Base-by-base conservation (phyloP, 2,113 vertebrate genomes). In the Fulica atra region DNA sequence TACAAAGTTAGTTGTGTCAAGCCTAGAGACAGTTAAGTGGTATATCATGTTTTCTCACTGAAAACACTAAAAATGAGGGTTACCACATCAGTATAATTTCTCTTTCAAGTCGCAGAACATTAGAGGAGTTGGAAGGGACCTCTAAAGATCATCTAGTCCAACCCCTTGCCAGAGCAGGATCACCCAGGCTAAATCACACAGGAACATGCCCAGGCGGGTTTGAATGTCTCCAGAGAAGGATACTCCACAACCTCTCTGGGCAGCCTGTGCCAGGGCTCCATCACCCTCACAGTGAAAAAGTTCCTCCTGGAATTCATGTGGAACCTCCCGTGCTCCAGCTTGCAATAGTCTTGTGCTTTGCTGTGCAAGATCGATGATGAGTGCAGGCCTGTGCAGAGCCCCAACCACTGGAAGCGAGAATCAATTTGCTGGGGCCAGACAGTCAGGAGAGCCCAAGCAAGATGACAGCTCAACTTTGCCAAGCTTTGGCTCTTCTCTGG, bases 401-500 rank as follows among this genome's bases (percentile, higher is more conserved):
- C 26, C 40, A 50, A 0, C 19, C 16, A 29, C 33, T 36, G 20
- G 33, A 50, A 61, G 24, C n/a, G 24, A 42, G 8, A 42, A 51
- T 35, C 50, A 3, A 0, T 25, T 12, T 53, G 9, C 53, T 29
- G 9, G 7, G 28, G 85, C 35, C 23, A 23, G 26, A 8, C 6
- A 42, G 36, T 54, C 42, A 50, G 54, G 50, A 76, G 26, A 69
- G 16, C 18, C 35, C 14, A 35, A 29, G 60, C 2, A 8, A 86
- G 17, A 35, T 71, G 25, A 10, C 5, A 86, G 36, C 31, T 89
- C 28, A 31, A 1, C 66, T 86, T 81, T 73, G 36, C 53, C 1
- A 1, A 4, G 1, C 1, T 3, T 29, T 8, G 20, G 5, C 23
- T 88, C 33, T 76, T 93, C 42, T 5, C 7, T 7, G 3, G 0